Evolutionary conservation across 2,888 invertebrate genomes (phyloP).

Genomic region (Heteropelma amictum): DNA sequence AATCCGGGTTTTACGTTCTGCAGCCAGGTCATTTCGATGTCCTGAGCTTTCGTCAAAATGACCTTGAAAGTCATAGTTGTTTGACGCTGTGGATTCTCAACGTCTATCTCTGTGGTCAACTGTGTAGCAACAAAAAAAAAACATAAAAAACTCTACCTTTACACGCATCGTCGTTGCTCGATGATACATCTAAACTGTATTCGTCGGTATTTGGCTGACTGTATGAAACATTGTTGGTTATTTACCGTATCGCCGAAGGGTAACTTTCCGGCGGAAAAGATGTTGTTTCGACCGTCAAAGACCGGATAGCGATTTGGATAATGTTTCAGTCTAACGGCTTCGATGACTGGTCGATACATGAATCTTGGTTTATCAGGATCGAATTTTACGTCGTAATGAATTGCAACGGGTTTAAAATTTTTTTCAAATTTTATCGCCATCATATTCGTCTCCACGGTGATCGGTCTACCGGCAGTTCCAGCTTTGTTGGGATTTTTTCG

Average conservation of each 20-base stretch:
- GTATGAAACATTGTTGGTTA: slow-evolving; percentile 4
- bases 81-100: slow-evolving; percentile 74
- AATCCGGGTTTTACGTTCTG: slow-evolving; percentile 80
- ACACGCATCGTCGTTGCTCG: no score
- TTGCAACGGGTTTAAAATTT: slow-evolving; percentile 76
- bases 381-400: slow-evolving; percentile 91
- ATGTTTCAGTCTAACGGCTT: slow-evolving; percentile 66
- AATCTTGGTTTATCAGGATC: slow-evolving; percentile 85
- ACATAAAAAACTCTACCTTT: no score
- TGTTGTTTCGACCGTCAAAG: slow-evolving; percentile 86
- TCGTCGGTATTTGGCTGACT: no score
- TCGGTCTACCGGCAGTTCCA: slow-evolving; percentile 76
- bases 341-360: slow-evolving; percentile 80
- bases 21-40: slow-evolving; percentile 80
- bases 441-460: slow-evolving; percentile 83
- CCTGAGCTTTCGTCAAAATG: slow-evolving; percentile 79
- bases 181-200: no score
- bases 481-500: slow-evolving; percentile 59
- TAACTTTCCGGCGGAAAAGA: slow-evolving; percentile 80
- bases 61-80: slow-evolving; percentile 77
- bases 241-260: slow-evolving; percentile 75
- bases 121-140: slow-evolving; percentile 40
- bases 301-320: slow-evolving; percentile 81
- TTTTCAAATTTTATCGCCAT: slow-evolving; percentile 80
- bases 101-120: slow-evolving; percentile 66